phyloP scores from a whole-genome alignment of 1,140 invertebrate species.

The Apis dorsata region DNA sequence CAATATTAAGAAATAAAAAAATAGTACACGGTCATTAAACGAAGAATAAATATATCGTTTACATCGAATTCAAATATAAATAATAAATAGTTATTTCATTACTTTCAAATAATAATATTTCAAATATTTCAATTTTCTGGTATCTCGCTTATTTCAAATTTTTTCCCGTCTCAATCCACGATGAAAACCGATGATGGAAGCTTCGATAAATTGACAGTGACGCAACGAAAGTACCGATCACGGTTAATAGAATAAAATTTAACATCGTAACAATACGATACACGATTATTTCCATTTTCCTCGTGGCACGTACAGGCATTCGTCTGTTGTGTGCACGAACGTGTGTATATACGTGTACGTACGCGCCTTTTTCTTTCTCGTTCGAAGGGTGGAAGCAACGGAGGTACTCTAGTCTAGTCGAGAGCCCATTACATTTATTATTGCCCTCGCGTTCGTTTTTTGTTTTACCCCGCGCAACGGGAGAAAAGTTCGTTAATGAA shows the following conservation, averaged over 20 bases:
- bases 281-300: conserved; percentile 17
- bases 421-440: conserved; percentile 53
- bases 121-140: too few species aligned
- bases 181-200: too few species aligned
- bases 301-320: not conserved
- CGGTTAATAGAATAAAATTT: conserved; percentile 13
- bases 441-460: conserved; percentile 40
- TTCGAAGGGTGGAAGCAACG: conserved; percentile 28
- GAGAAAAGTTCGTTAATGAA: conserved; percentile 51
- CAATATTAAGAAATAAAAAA: too few species aligned
- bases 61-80: too few species aligned
- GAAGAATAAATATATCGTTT: too few species aligned
- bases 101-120: too few species aligned
- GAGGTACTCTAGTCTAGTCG: conserved; percentile 34
- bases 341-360: not conserved
- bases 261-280: not conserved
- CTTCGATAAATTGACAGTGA: not conserved
- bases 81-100: too few species aligned
- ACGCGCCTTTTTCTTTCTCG: conserved; percentile 1
- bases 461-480: conserved; percentile 8
- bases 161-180: too few species aligned
- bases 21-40: too few species aligned
- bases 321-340: too few species aligned
- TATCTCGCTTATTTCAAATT: too few species aligned
- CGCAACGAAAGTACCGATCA: not conserved